phyloP scores from a whole-genome alignment of 2,888 invertebrate genomes.

The Luperina testacea region DNA sequence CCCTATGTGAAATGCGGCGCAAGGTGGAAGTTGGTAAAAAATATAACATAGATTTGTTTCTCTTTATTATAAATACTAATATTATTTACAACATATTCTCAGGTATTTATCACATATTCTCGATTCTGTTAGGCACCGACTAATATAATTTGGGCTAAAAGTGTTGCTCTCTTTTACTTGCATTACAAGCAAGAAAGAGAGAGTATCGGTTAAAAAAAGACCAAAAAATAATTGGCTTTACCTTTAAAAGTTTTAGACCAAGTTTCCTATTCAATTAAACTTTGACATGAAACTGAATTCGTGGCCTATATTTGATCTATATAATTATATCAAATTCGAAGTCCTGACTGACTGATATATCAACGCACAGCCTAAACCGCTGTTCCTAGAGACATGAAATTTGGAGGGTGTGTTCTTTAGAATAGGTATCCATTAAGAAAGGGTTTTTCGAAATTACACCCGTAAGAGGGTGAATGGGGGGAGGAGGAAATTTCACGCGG shows the following conservation, averaged over 20 bases:
- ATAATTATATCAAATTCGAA: too few species aligned
- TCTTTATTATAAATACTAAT: conserved; percentile 9
- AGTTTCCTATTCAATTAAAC: background rate
- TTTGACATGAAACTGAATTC: background rate
- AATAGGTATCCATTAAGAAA: too few species aligned
- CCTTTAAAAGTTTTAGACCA: background rate
- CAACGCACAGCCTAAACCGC: too few species aligned
- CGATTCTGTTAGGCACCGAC: too few species aligned
- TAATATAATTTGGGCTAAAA: background rate
- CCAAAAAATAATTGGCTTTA: background rate
- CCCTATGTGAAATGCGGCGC: background rate
- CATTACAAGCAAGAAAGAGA: background rate
- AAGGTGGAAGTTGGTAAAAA: background rate
- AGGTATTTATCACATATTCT: background rate
- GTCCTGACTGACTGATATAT: too few species aligned
- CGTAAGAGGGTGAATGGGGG: too few species aligned
- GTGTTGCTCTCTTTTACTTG: background rate
- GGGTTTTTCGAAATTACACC: too few species aligned
- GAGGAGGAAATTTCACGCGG: too few species aligned
- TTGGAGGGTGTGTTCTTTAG: too few species aligned
- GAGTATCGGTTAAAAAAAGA: too few species aligned
- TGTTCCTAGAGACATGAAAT: too few species aligned
- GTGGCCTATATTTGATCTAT: background rate
- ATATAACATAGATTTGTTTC: background rate
- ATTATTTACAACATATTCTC: conserved; percentile 10